Conservation (phyloP, 2,797 vertebrate species). For the Knipowitschia caucasica region DNA sequence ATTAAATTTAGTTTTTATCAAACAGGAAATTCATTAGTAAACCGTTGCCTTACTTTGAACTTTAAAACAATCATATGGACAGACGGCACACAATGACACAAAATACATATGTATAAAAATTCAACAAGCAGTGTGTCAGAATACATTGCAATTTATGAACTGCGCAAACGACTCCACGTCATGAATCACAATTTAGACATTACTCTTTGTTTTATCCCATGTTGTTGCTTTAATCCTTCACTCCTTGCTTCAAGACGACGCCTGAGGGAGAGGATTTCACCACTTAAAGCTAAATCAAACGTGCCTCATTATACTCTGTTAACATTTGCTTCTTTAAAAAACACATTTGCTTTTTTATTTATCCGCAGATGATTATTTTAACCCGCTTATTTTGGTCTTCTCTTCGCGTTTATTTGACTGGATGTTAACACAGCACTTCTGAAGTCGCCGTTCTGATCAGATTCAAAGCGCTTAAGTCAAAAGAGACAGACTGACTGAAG, state of each 20-base stretch:
- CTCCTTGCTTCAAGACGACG: slow-evolving; percentile 29
- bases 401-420: slow-evolving; percentile 33
- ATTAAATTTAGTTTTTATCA: too few species aligned
- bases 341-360: slow-evolving; percentile 29
- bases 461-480: slow-evolving; percentile 74
- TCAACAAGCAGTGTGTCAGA: neutral
- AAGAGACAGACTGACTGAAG: slow-evolving; percentile 48
- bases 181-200: slow-evolving; percentile 17
- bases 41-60: too few species aligned
- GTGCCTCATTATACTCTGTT: slow-evolving; percentile 41
- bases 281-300: slow-evolving; percentile 42
- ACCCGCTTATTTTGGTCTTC: slow-evolving; percentile 23
- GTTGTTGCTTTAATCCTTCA: slow-evolving; percentile 38
- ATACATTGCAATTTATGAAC: neutral
- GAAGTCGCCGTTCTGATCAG: slow-evolving; percentile 70
- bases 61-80: too few species aligned
- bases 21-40: too few species aligned
- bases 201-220: slow-evolving; percentile 15
- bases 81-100: too few species aligned
- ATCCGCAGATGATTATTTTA: slow-evolving; percentile 50
- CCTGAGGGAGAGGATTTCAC: slow-evolving; percentile 40
- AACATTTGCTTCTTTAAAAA: slow-evolving; percentile 36
- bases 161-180: neutral
- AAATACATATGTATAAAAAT: neutral
- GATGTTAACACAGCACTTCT: slow-evolving; percentile 63